Base-by-base conservation (phyloP, 2,888 invertebrate species). In the Nemapogon koenigi region DNA sequence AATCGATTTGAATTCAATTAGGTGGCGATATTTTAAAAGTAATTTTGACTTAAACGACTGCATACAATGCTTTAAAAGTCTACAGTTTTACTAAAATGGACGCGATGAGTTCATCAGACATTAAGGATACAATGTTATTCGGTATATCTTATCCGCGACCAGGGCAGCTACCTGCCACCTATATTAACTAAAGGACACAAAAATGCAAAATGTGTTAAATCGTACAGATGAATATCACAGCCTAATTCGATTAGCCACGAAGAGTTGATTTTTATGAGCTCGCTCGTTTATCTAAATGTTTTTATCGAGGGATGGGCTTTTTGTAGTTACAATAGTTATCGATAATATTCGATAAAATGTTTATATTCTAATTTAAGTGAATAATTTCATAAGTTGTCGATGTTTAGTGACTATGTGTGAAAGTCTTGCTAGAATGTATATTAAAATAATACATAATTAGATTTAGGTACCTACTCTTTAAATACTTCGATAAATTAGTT, bases 231-330 rank as follows among this genome's bases (percentile, higher is more conserved):
- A 57, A 59, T 71, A 75, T 75, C 73, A 52, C 36, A 19, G 25
- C 65, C 70, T 76, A 76, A 76, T 78, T 75, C 73, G 75, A 76
- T 78, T 76, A 76, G 70, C 61, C 61, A 54, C 66, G 66, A 67
- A 61, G 64, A 73, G 70, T 72, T 70, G 73, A 72, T 71, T 76
- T 71, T 75, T 70, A 73, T 71, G 62, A 59, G 68, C 62, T 56
- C 63, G 58, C 56, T 66, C 70, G 57, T 69, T 73, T 72, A 72
- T 72, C 68, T 73, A 66, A 70, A 71, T 62, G 56, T 49, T 46
- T 46, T 49, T 46, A 46, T 49, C 55, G 58, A 65, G 66, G 47
- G 66, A 50, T 53, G 64, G 40, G 41, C 35, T 39, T 16, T 30
- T n/a, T 17, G 14, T 1, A 35, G 14, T 33, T 31, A 2, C 35